Evolutionary conservation across 2,888 invertebrate species (phyloP), one percentile per base, ranked within the genome.

Genomic region (Phlogophora meticulosa): DNA sequence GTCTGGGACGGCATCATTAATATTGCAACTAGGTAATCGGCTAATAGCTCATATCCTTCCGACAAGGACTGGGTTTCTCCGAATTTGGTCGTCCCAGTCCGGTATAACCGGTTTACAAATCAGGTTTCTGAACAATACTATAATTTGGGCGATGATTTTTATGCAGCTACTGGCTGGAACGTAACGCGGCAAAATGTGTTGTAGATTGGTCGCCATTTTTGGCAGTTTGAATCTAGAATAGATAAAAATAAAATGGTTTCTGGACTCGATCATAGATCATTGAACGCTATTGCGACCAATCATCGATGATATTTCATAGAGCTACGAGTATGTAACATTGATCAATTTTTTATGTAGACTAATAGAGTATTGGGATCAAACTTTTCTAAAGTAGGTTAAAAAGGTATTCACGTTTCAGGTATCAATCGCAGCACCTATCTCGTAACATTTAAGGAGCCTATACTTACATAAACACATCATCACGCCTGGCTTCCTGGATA

Each of bases 121-220:
- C 75, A 36, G 45, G 62, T 70, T 62, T 66, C 13, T n/a, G 24
- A 72, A 81, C 72, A 80, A 80, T 78, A 65, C 71, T 42, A 66
- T 78, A 61, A 69, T 72, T 67, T 59, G 17, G 60, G 17, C 60
- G 34, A 60, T 51, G n/a, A 62, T 77, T 80, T 67, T 66, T 68
- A 40, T 58, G 32, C 51, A 48, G 69, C 58, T 74, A 69, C 64
- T 64, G 64, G 40, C 49, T 32, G 46, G 61, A 51, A 73, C 73
- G 22, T 38, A 56, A 4, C 48, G 34, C 49, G 38, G 9, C 38
- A 42, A 57, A 48, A 72, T 46, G 3, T 52, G 34, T 45, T 53
- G 11, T 20, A 22, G 4, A 65, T 38, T 38, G 34, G 32, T n/a
- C 38, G 32, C 20, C 24, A 28, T 48, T 52, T 46, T 15, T 24